Base-by-base conservation (phyloP, 2,888 invertebrate species). In the Cataglyphis albicans region DNA sequence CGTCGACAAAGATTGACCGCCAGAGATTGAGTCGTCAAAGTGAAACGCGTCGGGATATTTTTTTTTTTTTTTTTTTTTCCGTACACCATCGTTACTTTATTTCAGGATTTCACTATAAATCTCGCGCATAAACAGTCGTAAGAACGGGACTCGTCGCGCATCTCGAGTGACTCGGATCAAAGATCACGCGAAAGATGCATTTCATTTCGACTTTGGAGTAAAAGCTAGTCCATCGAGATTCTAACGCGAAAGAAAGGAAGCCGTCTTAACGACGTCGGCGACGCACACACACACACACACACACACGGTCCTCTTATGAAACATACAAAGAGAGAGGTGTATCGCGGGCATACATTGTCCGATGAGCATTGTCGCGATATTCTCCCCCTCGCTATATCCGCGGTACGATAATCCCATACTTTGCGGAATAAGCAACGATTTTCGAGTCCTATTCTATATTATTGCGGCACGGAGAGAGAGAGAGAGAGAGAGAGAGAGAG, bases 361-460 rank as follows among this genome's bases (percentile, higher is more conserved):
- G 57, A 59, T 80, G 25, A 80, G 78, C 41, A 80, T 80, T 72
- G 78, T 80, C 78, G 35, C 44, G 72, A 32, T 70, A 44, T 78
- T 78, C 38, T 59, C 44, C 72, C 59, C 21, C 12, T 29, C 75
- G 21, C 67, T 52, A 52, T 52, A 44, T 41, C 55, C 48, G 63
- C 41, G 67, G 29, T 35, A 83, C 84, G 75, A 84, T 92, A 92
- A 92, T 92, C 91, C 91, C 80, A 80, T 67, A 84, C 87, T 88
- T 81, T 63, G 76, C 76, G 85, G 92, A 93, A 92, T 92, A 91
- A 91, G 90, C 88, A 91, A 92, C 88, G 90, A 88, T 88, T 90
- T 89, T 88, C 90, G 86, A 88, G 89, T 91, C 88, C 84, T 87
- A 90, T 88, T 90, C 86, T 74, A 83, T 89, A 87, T 90, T 90